These are phyloP conservation scores for Manis pentadactyla DNA, from an alignment of 2,797 vertebrate genomes.

Conservation along the genomic window DNA sequence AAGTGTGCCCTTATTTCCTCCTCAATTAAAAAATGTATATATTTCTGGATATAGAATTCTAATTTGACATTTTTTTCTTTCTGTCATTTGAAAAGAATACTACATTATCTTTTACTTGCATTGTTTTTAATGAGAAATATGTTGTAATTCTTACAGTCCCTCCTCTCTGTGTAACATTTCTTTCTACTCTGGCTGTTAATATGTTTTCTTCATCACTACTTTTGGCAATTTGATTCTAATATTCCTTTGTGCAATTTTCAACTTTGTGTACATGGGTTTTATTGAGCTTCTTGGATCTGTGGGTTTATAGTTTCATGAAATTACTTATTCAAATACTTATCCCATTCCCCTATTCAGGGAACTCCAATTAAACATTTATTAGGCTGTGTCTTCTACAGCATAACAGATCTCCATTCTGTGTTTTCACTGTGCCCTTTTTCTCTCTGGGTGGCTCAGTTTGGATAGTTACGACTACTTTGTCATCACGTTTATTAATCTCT, in stretches of 20 bases:
- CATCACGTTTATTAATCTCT: not conserved
- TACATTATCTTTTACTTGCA: not conserved
- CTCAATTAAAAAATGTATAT: not conserved
- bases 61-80: not conserved
- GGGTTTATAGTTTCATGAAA: not conserved
- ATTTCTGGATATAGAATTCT: not conserved
- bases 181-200: not conserved
- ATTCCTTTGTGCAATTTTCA: not conserved
- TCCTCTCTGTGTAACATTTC: not conserved
- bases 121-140: not conserved
- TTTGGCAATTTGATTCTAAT: not conserved
- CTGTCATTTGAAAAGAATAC: not conserved
- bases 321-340: not conserved
- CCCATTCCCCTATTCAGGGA: not conserved
- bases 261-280: not conserved
- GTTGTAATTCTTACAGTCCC: no score
- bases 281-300: not conserved
- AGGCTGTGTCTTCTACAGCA: not conserved
- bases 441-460: not conserved
- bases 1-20: not conserved
- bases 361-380: not conserved
- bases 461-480: not conserved
- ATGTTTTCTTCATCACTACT: not conserved
- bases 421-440: not conserved
- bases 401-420: not conserved